Percentiles rank a stretch among this genome's conserved stretches.
Conservation (phyloP, 2,113 vertebrate species). For the Nothoprocta pentlandii region DNA sequence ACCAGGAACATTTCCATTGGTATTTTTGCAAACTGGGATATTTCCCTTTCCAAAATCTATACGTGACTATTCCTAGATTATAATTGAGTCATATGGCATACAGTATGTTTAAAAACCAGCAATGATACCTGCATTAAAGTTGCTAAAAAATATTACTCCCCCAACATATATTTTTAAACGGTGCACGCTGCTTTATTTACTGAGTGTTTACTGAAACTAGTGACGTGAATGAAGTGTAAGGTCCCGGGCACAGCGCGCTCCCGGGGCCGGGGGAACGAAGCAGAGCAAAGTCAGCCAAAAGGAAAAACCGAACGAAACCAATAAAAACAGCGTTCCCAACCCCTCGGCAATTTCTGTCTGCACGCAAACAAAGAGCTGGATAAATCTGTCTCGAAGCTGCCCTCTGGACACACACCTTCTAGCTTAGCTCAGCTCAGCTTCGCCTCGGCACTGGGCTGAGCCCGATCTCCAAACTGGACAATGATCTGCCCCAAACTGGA, state of each 20-base stretch:
- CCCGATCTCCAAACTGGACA: neutral
- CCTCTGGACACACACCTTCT: neutral
- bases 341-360: neutral
- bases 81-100: fast-evolving
- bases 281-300: slow-evolving; percentile 30
- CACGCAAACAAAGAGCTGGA: neutral
- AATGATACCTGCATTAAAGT: slow-evolving; percentile 26
- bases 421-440: neutral
- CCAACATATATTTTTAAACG: neutral
- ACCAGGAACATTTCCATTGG: neutral
- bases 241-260: slow-evolving; percentile 36
- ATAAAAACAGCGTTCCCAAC: slow-evolving; percentile 21
- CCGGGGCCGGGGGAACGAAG: neutral
- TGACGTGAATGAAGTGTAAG: slow-evolving; percentile 26
- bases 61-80: neutral
- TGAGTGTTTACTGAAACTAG: slow-evolving; percentile 51
- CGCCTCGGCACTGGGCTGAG: neutral
- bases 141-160: neutral
- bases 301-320: neutral
- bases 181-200: neutral
- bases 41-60: neutral
- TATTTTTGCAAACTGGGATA: neutral
- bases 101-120: neutral
- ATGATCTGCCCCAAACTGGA: neutral
- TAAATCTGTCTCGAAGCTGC: slow-evolving; percentile 9